A percentile compares a stretch with the other conserved stretches of the same genome.
Conservation (phyloP, 2,888 invertebrate genomes). For the Chaetoderma sp. region DNA sequence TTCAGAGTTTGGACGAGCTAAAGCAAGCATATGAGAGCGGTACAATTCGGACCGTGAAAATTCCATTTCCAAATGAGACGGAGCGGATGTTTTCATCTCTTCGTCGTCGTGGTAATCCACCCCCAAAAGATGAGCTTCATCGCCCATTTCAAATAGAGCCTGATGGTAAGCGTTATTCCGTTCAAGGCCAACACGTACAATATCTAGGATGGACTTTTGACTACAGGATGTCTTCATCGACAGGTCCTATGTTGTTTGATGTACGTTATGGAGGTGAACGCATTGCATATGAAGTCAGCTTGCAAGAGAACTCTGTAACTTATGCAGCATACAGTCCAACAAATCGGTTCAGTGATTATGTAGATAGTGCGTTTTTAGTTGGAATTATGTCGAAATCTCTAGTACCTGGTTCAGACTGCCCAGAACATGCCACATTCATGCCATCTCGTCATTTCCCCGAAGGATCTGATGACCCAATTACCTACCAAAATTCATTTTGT, state of each 20-base stretch:
- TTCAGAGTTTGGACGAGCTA: constrained; percentile 28
- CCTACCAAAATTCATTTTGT: constrained; percentile 40
- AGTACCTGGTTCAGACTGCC: constrained; percentile 58
- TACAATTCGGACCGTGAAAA: not conserved
- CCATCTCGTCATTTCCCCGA: constrained; percentile 32
- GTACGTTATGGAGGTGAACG: constrained; percentile 44
- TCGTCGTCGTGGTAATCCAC: constrained; percentile 35
- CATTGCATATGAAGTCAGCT: constrained; percentile 55
- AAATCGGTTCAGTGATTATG: constrained; percentile 39
- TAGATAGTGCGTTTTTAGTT: constrained; percentile 47
- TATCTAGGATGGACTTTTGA: constrained; percentile 57
- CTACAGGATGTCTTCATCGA: constrained; percentile 42
- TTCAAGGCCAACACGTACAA: constrained; percentile 44
- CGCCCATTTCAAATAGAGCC: constrained; percentile 47
- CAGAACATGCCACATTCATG: constrained; percentile 50
- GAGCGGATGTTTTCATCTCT: constrained; percentile 16
- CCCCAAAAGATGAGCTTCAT: constrained; percentile 28
- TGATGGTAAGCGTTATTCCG: constrained; percentile 48
- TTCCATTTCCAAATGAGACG: not conserved
- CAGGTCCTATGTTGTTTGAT: constrained; percentile 49
- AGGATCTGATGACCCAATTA: constrained; percentile 14
- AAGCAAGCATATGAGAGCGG: constrained; percentile 15
- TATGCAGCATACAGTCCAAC: constrained; percentile 50
- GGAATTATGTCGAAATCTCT: constrained; percentile 45
- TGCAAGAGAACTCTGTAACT: constrained; percentile 53